Evolutionary conservation across 2,113 vertebrate species (phyloP), one percentile per base, ranked within the genome.

Genomic region (Ceratotherium simum): DNA sequence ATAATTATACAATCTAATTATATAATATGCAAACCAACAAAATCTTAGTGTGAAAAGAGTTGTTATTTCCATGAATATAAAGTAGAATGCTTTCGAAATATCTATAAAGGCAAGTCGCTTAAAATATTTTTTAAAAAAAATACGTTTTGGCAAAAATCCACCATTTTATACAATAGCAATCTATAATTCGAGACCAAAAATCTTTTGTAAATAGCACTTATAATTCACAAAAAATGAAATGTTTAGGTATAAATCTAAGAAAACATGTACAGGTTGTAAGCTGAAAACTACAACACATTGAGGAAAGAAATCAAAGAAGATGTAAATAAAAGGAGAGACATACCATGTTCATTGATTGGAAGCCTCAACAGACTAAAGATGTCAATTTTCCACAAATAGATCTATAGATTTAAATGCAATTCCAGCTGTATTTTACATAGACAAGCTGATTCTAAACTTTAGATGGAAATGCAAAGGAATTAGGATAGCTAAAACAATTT

Each of bases 51-150:
- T 91, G 46, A 79, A 80, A 73, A 75, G 36, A 92, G 33, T 78
- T 82, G 9, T 88, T 25, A 86, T 79, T 75, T 79, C 10, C 58
- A 51, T 80, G n/a, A 70, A 31, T 82, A 39, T 90, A 76, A 92
- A 81, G 16, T 56, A 80, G 39, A 89, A 67, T 85, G 20, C 16
- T 96, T 95, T 89, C 14, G 60, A 91, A 88, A 88, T 73, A 79
- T 83, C 51, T 60, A 65, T 81, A 90, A 92, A 96, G 29, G 7
- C 18, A 70, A 95, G 42, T 62, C 27, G 17, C 21, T 70, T 90
- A 87, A 84, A 69, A 56, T 95, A 81, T 72, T 95, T 88, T 91
- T 89, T 8, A 36, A 91, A 65, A 69, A 88, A 81, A 84, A 29
- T 62, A 91, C 20, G 21, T 81, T 4, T 87, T 16, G 36, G 51